A percentile compares a stretch with the other conserved stretches of the same genome.
phyloP scores from a whole-genome alignment of 2,888 invertebrate species.

The Heliconius ismenius region DNA sequence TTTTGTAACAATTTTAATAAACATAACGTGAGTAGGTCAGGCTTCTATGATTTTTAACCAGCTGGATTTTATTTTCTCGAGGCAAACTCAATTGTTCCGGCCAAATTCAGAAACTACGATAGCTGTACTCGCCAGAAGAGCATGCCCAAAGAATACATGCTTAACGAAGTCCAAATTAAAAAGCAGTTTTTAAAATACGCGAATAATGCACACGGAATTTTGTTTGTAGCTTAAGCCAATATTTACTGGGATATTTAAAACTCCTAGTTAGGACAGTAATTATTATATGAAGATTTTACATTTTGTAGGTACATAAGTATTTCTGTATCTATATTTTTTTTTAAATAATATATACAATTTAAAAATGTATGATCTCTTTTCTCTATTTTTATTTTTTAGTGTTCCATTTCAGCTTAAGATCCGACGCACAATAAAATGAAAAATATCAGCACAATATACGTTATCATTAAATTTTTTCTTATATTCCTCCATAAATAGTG shows the following conservation, averaged over 20 bases:
- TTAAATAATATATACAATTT: no score
- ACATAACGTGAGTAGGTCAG: not conserved
- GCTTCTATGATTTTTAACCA: not conserved
- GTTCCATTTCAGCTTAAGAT: no score
- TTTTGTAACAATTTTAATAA: not conserved
- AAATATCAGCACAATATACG: no score
- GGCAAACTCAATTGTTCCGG: not conserved
- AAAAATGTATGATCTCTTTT: no score
- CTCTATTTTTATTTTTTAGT: no score
- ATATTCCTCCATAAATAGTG: not conserved
- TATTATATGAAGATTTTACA: not conserved
- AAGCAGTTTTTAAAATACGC: conserved; percentile 4
- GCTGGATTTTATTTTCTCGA: not conserved
- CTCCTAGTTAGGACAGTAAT: not conserved
- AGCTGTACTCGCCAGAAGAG: not conserved
- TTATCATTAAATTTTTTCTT: no score
- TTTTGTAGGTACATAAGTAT: no score
- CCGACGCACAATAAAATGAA: no score
- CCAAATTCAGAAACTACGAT: not conserved
- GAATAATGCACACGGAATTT: not conserved
- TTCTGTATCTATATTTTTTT: no score
- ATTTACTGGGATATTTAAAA: not conserved
- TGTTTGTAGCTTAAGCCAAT: not conserved
- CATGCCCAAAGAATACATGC: not conserved
- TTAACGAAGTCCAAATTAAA: not conserved